Percentiles rank a stretch among this genome's conserved stretches.
Evolutionary conservation across 2,888 invertebrate species (phyloP).

Genomic region (Laothoe populi): DNA sequence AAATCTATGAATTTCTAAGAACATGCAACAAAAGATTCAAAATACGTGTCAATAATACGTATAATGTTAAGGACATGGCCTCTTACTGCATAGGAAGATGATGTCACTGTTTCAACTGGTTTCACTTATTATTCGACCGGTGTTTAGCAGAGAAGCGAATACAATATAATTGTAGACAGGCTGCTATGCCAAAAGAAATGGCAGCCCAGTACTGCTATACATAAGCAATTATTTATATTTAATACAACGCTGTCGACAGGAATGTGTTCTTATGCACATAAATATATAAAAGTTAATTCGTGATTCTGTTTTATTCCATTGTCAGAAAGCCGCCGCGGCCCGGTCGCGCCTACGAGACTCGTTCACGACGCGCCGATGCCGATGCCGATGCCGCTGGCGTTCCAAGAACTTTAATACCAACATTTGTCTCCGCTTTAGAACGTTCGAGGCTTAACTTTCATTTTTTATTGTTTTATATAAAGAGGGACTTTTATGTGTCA

Average conservation of each 20-base stretch:
- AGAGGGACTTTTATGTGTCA: constrained; percentile 28
- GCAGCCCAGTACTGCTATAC: background rate
- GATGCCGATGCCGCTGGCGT: constrained; percentile 42
- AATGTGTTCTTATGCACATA: constrained; percentile 27
- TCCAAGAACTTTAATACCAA: constrained; percentile 56
- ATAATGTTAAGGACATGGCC: constrained; percentile 66
- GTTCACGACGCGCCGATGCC: constrained; percentile 29
- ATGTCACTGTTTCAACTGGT: constrained; percentile 81
- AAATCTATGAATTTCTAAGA: constrained; percentile 24
- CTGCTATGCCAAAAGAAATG: constrained; percentile 45
- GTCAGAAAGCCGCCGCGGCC: constrained; percentile 38
- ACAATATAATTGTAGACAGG: constrained; percentile 58
- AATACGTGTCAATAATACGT: constrained; percentile 20
- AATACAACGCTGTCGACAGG: constrained; percentile 31
- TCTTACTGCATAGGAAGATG: constrained; percentile 76
- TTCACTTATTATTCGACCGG: constrained; percentile 76
- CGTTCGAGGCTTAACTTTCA: constrained; percentile 43
- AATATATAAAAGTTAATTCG: constrained; percentile 42
- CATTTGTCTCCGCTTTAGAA: constrained; percentile 51
- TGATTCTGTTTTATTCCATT: constrained; percentile 56
- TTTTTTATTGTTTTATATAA: constrained; percentile 37
- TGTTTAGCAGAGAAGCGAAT: constrained; percentile 63
- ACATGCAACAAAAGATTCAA: background rate
- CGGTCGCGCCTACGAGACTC: background rate
- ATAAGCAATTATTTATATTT: constrained; percentile 18